These are phyloP conservation scores for Pterocles burchelli DNA, from an alignment of 2,113 vertebrate species.

Conservation along the genomic window DNA sequence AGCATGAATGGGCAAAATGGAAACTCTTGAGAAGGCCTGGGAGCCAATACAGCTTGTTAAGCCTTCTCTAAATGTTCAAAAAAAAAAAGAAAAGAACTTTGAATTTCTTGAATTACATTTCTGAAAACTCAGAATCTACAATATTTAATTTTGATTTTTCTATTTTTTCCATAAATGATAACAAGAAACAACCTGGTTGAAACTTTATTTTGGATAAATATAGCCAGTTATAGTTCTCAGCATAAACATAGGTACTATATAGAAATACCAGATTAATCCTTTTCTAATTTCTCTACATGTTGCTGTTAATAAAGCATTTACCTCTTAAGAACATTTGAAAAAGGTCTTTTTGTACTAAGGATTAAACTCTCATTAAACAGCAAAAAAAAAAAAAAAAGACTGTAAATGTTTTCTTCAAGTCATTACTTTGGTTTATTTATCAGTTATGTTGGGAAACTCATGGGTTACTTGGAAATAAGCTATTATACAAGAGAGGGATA, in stretches of 20 bases:
- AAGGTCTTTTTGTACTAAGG: not conserved
- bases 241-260: not conserved
- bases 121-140: not conserved
- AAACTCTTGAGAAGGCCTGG: not conserved
- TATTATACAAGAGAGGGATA: not conserved
- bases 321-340: not conserved
- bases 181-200: not conserved
- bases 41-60: not conserved
- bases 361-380: not conserved
- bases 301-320: not conserved
- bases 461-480: not conserved
- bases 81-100: not conserved
- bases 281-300: not conserved
- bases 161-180: not conserved
- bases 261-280: not conserved
- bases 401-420: not conserved
- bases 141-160: not conserved
- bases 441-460: not conserved
- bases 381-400: not conserved
- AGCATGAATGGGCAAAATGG: accelerated
- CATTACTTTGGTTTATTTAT: not conserved
- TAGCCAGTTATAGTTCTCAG: not conserved
- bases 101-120: not conserved
- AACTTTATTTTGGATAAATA: not conserved
- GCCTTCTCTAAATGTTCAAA: not conserved